Percentiles rank a stretch among this genome's conserved stretches.
These are phyloP conservation scores for Allacma fusca DNA, from an alignment of 2,888 invertebrate species.

Conservation along the genomic window DNA sequence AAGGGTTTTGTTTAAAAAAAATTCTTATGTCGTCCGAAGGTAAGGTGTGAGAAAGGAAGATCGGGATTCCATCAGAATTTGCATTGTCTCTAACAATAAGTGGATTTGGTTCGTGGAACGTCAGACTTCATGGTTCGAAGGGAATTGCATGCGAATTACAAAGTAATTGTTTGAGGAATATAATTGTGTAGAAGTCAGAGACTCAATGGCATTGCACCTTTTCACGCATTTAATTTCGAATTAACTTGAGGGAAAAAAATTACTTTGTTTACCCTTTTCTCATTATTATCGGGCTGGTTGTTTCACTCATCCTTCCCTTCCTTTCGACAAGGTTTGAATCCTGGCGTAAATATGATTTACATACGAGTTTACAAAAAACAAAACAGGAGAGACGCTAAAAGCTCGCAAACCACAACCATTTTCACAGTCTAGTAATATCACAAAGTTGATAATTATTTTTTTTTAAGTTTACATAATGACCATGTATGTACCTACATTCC, in stretches of 20 bases:
- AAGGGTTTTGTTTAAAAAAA: too few species aligned
- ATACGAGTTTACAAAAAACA: too few species aligned
- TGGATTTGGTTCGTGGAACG: too few species aligned
- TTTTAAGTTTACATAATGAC: not conserved
- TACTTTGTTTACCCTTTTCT: not conserved
- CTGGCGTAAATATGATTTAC: too few species aligned
- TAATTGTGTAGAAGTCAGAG: not conserved
- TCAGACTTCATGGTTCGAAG: too few species aligned
- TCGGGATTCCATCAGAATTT: too few species aligned
- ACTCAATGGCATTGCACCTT: constrained; percentile 22
- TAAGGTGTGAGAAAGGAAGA: too few species aligned
- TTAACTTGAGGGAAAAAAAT: constrained; percentile 1
- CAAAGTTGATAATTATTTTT: constrained; percentile 5
- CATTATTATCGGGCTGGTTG: not conserved
- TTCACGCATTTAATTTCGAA: constrained; percentile 19
- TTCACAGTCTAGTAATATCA: constrained; percentile 17
- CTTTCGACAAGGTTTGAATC: not conserved
- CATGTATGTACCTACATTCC: too few species aligned
- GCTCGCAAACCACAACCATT: not conserved
- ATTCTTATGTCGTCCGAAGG: too few species aligned
- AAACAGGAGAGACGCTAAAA: too few species aligned
- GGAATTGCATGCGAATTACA: constrained; percentile 14
- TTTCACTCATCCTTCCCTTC: not conserved
- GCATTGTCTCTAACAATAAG: too few species aligned
- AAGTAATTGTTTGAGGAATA: not conserved